Evolutionary conservation across 37 sponge, comb jelly and placozoan species (phyloP), one percentile per base, ranked within the genome.

Genomic region (Geodia barretti): DNA sequence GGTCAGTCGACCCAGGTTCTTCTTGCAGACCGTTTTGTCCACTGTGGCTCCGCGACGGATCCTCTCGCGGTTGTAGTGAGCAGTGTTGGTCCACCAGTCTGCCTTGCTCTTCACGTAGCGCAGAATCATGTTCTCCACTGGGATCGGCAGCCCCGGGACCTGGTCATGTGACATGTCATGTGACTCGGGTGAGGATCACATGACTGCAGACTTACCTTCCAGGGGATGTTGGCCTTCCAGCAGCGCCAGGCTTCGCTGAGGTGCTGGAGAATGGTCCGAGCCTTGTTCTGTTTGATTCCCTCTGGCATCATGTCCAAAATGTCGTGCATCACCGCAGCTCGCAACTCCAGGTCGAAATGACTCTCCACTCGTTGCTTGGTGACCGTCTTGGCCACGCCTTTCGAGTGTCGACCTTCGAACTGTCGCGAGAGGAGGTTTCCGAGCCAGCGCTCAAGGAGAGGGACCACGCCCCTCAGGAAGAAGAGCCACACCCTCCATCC

Each of bases 261-360:
- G 74, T 98, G 99, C 77, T 98, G 99, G 37, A 98, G 85, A 39
- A 98, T 98, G 37, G 92, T 89, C 36, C 92, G 71, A 64, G 99
- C 99, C 79, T 98, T 98, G 91, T 98, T 98, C 95, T 98, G 99
- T 62, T 91, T 93, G 81, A 98, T 95, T 26, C 99, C 99, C 85
- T 98, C 99, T 21, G 99, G 99, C 99, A 98, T 98, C 99, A 98
- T 98, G 72, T 98, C 99, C 86, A 98, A 61, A 25, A 98, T 98
- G 76, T 98, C 99, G 41, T 98, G 99, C 99, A 98, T 98, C 71
- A 97, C 97, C 33, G 97, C 90, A 11, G 99, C 99, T 65, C 99
- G 79, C 54, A 98, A 85, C 79, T 98, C 99, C 34, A 98, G 83
- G 73, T 98, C 99, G 85, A 93, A 98, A 74, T 98, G 99, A 61